Base-by-base conservation (phyloP, 1,140 invertebrate genomes). In the Octopus bimaculoides region DNA sequence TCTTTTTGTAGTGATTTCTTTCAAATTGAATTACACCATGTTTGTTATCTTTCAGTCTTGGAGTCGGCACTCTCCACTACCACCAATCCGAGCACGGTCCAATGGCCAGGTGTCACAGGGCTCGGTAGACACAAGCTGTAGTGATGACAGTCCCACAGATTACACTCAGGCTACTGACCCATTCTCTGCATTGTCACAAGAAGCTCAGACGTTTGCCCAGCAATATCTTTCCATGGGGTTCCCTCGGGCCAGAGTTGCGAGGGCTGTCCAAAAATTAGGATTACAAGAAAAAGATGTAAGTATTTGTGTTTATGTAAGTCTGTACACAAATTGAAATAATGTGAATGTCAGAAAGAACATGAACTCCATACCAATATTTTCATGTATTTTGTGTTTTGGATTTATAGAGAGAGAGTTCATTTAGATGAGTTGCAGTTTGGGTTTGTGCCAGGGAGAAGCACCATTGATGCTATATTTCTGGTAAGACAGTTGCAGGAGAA, bases 211-310 rank as follows among this genome's bases (percentile, higher is more conserved):
- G 74, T 90, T 96, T 82, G 94, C 93, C 55, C 91, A 93, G 81
- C 92, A 93, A 71, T 93, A 96, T 52, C 93, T 92, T 84, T 92
- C 93, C 76, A 97, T 97, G 95, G 96, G 96, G 4, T 97, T 97
- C 89, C 92, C 94, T 0, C 87, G 94, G 79, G 92, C 93, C n/a
- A 92, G 94, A 85, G 94, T 95, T 3, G 93, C 94, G 6, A 92
- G 94, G 82, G 94, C 95, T 14, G 94, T 95, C 83, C 92, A 92
- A 82, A 90, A 93, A 77, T 91, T 95, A 78, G 95, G 95, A 82
- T 92, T 93, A 81, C 94, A 96, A 91, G 94, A 96, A 89, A 96
- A 95, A 89, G 96, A 95, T 92, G 95, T 96, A 85, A 90, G 90
- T 79, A 17, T 5, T 69, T 6, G 14, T 69, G 5, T n/a, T 69